These are phyloP conservation scores for Danio kyathit DNA, from an alignment of 2,797 vertebrate genomes.

Conservation along the genomic window DNA sequence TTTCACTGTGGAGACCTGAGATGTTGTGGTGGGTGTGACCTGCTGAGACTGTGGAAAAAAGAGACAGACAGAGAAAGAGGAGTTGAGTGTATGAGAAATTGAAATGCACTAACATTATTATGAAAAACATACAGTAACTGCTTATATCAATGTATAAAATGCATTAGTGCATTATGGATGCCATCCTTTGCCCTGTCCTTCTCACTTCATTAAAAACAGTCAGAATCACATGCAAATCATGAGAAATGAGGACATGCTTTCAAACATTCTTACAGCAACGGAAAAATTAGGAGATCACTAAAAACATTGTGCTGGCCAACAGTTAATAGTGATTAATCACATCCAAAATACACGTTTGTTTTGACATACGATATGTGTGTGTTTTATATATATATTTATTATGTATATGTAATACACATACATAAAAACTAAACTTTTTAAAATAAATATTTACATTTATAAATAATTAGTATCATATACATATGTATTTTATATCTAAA, in stretches of 20 bases:
- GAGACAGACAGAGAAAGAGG: constrained; percentile 30
- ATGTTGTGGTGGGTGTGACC: constrained; percentile 71
- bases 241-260: background rate
- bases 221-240: constrained; percentile 45
- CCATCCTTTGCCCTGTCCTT: background rate
- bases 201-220: background rate
- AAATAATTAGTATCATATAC: too few species aligned
- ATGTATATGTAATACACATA: too few species aligned
- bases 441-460: too few species aligned
- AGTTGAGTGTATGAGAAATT: constrained; percentile 9
- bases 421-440: too few species aligned
- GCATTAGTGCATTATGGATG: background rate
- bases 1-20: constrained; percentile 73
- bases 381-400: too few species aligned
- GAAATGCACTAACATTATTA: constrained; percentile 13
- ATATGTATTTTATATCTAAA: too few species aligned
- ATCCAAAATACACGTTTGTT: too few species aligned
- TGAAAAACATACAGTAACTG: constrained; percentile 4
- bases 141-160: constrained; percentile 43
- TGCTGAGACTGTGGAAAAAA: constrained; percentile 74
- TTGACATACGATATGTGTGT: too few species aligned
- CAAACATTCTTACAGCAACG: too few species aligned
- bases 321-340: too few species aligned
- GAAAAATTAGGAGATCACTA: too few species aligned
- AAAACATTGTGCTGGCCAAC: too few species aligned